Evolutionary conservation across 2,797 vertebrate genomes (phyloP).

Genomic region (Thaleichthys pacificus): DNA sequence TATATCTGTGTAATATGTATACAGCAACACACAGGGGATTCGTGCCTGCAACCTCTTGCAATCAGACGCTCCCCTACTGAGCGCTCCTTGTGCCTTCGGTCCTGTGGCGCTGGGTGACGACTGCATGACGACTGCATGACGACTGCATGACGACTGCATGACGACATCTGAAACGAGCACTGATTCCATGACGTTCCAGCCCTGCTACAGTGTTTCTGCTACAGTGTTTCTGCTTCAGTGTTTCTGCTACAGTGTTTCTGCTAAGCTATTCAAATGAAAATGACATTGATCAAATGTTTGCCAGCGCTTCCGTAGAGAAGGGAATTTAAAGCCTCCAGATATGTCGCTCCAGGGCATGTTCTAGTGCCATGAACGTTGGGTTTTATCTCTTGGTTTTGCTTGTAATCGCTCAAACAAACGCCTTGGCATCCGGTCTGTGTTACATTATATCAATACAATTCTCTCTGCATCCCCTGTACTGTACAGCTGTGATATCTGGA

Average conservation of each 20-base stretch:
- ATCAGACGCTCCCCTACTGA: not conserved
- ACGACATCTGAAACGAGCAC: conserved; percentile 49
- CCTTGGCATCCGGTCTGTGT: conserved; percentile 51
- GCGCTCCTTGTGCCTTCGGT: too few relatives aligned
- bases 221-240: too few relatives aligned
- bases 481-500: not conserved
- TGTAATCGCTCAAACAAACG: conserved; percentile 65
- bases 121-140: conserved; percentile 39
- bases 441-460: conserved; percentile 41
- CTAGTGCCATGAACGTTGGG: conserved; percentile 59
- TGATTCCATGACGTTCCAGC: not conserved
- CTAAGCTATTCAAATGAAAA: conserved; percentile 59
- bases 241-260: conserved; percentile 31
- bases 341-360: conserved; percentile 52
- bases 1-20: too few relatives aligned
- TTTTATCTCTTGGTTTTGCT: conserved; percentile 61
- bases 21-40: too few relatives aligned
- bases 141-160: conserved; percentile 47
- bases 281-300: conserved; percentile 59
- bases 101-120: not conserved
- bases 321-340: conserved; percentile 56
- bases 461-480: not conserved
- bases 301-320: conserved; percentile 37
- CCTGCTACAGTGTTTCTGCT: too few relatives aligned
- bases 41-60: too few relatives aligned